phyloP scores from a whole-genome alignment of 2,113 vertebrate species.

The Brienomyrus brachyistius region DNA sequence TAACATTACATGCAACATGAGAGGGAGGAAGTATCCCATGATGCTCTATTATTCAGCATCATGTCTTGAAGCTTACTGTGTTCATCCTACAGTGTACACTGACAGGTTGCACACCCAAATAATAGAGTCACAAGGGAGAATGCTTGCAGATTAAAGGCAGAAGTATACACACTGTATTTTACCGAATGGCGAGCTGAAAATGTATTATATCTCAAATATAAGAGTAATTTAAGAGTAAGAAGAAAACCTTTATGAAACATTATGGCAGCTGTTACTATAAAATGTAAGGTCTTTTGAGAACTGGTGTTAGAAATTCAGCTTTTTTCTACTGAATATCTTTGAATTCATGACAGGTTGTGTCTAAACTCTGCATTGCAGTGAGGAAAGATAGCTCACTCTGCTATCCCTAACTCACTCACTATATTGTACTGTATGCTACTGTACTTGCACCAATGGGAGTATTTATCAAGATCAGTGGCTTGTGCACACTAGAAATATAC shows the following conservation, averaged over 20 bases:
- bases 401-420: neutral
- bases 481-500: neutral
- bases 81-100: neutral
- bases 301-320: neutral
- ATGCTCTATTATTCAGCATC: neutral
- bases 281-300: neutral
- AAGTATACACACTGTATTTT: neutral
- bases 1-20: neutral
- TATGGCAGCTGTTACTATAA: neutral
- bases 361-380: neutral
- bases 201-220: neutral
- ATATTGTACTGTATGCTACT: neutral
- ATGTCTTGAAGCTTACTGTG: neutral
- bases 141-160: neutral
- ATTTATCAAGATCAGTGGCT: conserved; percentile 17
- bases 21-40: neutral
- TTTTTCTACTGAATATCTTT: neutral
- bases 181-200: neutral
- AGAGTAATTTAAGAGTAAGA: neutral
- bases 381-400: neutral
- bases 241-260: neutral
- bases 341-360: neutral
- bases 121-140: neutral
- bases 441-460: neutral
- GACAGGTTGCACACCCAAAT: neutral